Base-by-base conservation (phyloP, 2,888 invertebrate genomes). In the Proisotoma minuta region DNA sequence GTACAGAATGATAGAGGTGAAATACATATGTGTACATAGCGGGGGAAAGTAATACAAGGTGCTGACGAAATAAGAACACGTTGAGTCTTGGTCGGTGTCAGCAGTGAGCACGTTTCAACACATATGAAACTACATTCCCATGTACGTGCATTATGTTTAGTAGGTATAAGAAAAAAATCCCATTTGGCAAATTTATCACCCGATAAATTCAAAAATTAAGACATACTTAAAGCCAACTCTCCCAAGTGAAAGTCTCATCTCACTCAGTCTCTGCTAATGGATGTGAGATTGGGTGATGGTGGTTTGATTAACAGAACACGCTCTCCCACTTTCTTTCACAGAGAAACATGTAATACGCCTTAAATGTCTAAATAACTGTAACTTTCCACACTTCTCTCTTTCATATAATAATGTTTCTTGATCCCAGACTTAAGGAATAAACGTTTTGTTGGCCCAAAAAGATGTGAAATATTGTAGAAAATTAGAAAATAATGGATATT, bases 161-260 rank as follows among this genome's bases (percentile, higher is more conserved):
- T 43, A 51, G 23, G 50, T 50, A n/a, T 27, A 51, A 27, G 28
- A 4, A 27, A 60, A 64, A 70, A 67, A 70, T 70, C 72, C 70
- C 70, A 70, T 72, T 69, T 65, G 48, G 64, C 68, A 69, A 70
- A 72, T 72, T 72, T 72, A 72, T 72, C 68, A 61, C 69, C 61
- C 66, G 70, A 72, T 72, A 72, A 72, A 72, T 72, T 72, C 68
- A 69, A 70, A 72, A 72, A 72, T 72, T 70, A 72, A 72, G 72
- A 70, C 72, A 63, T 66, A 68, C 67, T 72, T 70, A 70, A 62
- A 66, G 59, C 62, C 64, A 34, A 53, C 40, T 51, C 60, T 59
- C 51, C 49, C 24, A 51, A 26, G 51, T 51, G 27, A 51, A 51
- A 57, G 47, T 62, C 56, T 53, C 47, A 34, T 58, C 57, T 61